phyloP scores from a whole-genome alignment of 2,113 vertebrate genomes.

The Gymnobelideus leadbeateri region DNA sequence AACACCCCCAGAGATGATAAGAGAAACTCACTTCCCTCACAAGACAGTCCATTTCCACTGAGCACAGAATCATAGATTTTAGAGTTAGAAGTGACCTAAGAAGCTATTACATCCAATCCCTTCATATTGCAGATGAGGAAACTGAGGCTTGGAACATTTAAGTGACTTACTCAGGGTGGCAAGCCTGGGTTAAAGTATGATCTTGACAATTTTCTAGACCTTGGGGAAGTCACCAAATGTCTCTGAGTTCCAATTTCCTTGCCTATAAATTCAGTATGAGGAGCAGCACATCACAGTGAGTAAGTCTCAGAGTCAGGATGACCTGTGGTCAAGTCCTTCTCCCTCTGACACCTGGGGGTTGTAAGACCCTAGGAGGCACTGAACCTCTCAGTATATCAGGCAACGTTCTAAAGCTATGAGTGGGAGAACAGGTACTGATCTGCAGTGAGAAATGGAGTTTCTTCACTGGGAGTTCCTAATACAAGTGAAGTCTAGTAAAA shows the following conservation, averaged over 20 bases:
- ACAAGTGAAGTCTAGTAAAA: background rate
- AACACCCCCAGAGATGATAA: background rate
- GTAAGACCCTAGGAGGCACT: background rate
- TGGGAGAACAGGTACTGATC: background rate
- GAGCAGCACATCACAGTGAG: background rate
- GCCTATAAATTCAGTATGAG: background rate
- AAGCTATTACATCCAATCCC: background rate
- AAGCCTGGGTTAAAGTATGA: background rate
- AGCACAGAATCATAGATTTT: background rate
- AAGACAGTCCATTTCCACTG: background rate
- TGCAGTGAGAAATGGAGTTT: background rate
- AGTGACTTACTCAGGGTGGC: background rate
- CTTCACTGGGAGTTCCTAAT: background rate
- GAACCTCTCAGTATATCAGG: background rate
- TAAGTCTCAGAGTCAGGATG: background rate
- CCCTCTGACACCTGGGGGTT: background rate
- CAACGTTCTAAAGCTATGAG: background rate
- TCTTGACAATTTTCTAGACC: conserved; percentile 9
- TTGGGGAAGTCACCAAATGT: background rate
- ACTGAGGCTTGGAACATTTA: background rate
- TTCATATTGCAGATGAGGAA: background rate
- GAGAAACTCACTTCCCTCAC: background rate
- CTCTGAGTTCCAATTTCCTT: conserved; percentile 23
- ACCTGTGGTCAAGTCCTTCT: background rate
- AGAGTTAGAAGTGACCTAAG: background rate